Evolutionary conservation across 2,113 vertebrate genomes (phyloP).

Genomic region (Trematocara marginatum): DNA sequence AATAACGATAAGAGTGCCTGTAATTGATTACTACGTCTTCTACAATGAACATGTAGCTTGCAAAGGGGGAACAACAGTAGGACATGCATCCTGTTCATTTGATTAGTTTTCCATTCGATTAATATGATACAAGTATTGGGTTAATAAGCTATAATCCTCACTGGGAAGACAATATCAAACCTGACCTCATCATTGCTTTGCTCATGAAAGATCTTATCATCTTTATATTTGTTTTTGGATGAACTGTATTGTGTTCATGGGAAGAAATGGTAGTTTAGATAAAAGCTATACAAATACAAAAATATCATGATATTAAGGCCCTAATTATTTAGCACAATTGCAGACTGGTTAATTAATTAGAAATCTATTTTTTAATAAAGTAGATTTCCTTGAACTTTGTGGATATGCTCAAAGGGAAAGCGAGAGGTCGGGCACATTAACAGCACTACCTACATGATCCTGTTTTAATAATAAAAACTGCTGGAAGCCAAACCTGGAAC

Average conservation of each 20-base stretch:
- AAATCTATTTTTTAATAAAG: background rate
- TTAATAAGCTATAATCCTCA: background rate
- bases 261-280: background rate
- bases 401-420: background rate
- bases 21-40: background rate
- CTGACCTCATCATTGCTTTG: background rate
- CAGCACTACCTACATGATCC: background rate
- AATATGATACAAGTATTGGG: background rate
- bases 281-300: background rate
- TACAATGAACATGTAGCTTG: background rate
- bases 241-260: background rate
- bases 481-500: rapidly evolving
- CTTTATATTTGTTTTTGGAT: background rate
- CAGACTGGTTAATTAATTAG: background rate
- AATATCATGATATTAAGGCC: background rate
- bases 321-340: background rate
- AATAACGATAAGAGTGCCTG: background rate
- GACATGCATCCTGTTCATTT: background rate
- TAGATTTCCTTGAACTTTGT: background rate
- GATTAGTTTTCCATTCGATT: background rate
- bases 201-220: background rate
- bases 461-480: background rate
- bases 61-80: background rate
- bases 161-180: background rate
- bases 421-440: background rate